Percentiles rank a stretch among this genome's conserved stretches.
Evolutionary conservation across 2,113 vertebrate genomes (phyloP).

Genomic region (Corapipo altera): DNA sequence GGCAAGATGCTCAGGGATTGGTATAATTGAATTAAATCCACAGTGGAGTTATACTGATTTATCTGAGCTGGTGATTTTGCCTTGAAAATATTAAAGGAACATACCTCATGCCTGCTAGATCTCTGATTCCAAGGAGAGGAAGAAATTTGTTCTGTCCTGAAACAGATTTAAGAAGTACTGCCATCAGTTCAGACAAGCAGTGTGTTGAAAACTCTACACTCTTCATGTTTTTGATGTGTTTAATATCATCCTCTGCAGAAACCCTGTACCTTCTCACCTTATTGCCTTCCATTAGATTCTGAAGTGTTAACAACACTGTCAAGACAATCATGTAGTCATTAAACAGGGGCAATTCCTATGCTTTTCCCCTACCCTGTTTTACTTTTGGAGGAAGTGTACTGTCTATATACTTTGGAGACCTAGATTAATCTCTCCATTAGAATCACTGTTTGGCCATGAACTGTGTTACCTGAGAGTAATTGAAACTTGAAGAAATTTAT

Average conservation of each 20-base stretch:
- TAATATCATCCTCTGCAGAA: background rate
- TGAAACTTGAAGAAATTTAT: conserved; percentile 15
- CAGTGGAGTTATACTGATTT: background rate
- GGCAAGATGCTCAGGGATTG: background rate
- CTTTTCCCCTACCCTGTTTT: background rate
- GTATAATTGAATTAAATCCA: background rate
- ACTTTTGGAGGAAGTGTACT: background rate
- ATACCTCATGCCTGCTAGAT: background rate
- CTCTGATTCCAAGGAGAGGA: background rate
- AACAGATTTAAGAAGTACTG: background rate
- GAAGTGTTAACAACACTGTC: background rate
- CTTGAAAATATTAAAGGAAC: background rate
- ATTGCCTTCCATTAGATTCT: background rate
- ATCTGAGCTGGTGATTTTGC: background rate
- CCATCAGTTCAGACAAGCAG: background rate
- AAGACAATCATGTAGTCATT: background rate
- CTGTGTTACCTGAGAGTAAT: conserved; percentile 36
- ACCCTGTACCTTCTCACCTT: background rate
- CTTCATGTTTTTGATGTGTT: background rate
- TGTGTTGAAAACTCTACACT: background rate
- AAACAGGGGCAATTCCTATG: background rate
- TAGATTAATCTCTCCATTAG: conserved; percentile 53
- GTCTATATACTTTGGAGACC: background rate
- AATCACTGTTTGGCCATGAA: conserved; percentile 14
- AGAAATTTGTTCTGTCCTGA: background rate